Percentiles rank a stretch among this genome's conserved stretches.
Evolutionary conservation across 2,888 invertebrate genomes (phyloP).

Genomic region (Lamellibrachia satsuma): DNA sequence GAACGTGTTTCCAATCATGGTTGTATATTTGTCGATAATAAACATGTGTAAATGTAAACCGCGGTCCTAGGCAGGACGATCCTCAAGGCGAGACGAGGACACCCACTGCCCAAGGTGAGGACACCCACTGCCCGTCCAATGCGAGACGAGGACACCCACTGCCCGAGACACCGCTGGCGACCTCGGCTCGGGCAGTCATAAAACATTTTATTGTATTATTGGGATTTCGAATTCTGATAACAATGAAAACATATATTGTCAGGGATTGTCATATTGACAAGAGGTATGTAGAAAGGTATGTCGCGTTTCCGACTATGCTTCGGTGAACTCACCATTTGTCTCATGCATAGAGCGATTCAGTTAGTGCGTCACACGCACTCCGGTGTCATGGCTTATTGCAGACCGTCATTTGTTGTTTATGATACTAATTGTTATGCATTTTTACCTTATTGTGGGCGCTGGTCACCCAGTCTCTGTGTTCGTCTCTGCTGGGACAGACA

Average conservation of each 20-base stretch:
- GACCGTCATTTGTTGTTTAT: not conserved
- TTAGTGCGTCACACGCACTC: not conserved
- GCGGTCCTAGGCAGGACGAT: too few species aligned
- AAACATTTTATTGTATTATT: not conserved
- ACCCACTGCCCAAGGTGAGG: not conserved
- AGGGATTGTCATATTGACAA: not conserved
- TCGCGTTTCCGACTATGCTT: not conserved
- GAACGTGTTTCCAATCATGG: too few species aligned
- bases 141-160: not conserved
- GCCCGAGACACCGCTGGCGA: not conserved
- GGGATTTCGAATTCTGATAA: not conserved
- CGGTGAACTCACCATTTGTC: not conserved
- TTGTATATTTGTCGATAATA: too few species aligned
- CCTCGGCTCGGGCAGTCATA: not conserved
- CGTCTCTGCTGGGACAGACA: not conserved
- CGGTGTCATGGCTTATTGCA: not conserved
- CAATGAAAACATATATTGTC: conserved; percentile 2
- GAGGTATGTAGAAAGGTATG: not conserved
- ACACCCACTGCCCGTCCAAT: not conserved
- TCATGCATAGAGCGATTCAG: not conserved
- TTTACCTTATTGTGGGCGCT: not conserved
- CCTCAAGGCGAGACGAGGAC: not conserved
- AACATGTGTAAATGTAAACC: too few species aligned
- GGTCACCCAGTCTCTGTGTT: not conserved
- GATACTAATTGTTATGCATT: not conserved